Base-by-base conservation (phyloP, 2,888 invertebrate genomes). In the Sphaerophoria taeniata region DNA sequence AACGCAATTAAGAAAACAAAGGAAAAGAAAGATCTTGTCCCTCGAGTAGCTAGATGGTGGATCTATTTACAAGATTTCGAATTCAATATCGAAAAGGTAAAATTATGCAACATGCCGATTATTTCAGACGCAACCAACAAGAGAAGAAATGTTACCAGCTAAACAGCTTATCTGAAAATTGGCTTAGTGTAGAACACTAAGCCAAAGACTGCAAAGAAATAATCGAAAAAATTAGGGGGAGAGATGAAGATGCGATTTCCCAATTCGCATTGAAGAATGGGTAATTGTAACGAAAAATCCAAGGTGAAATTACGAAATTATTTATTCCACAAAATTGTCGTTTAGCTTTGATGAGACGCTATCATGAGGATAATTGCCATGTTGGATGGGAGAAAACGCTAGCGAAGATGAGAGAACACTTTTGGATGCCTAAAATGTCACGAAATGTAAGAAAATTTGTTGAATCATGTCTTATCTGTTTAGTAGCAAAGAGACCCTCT, bases 401-500 rank as follows among this genome's bases (percentile, higher is more conserved):
- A 24, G 24, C 24, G 24, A 24, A 24, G 24, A 24, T 24, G 24
- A 24, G 24, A 24, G 24, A 24, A 24, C 24, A 24, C 24, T 24
- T 24, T 24, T 24, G 24, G 24, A 24, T 24, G 24, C 24, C 24
- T 24, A 24, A 24, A 24, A 24, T 24, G 24, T 24, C 24, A 24
- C 24, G 24, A 24, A 24, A 24, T 24, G 24, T 24, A 24, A 24
- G 73, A 49, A 85, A 87, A 73, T 85, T 85, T 33, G 70, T 87
- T n/a, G 67, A 72, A 34, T 45, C 70, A 33, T 79, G 82, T 51
- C 34, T 77, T 6, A 70, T 70, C n/a, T 71, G 70, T 33, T 6
- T 56, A 4, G 63, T 77, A 11, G 83, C 82, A 47, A 87, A 80
- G 58, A 77, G 82, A 63, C 83, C 83, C 14, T 79, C 24, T 24